These are phyloP conservation scores for Fragum whitleyi DNA, from an alignment of 2,888 invertebrate species.

Conservation along the genomic window DNA sequence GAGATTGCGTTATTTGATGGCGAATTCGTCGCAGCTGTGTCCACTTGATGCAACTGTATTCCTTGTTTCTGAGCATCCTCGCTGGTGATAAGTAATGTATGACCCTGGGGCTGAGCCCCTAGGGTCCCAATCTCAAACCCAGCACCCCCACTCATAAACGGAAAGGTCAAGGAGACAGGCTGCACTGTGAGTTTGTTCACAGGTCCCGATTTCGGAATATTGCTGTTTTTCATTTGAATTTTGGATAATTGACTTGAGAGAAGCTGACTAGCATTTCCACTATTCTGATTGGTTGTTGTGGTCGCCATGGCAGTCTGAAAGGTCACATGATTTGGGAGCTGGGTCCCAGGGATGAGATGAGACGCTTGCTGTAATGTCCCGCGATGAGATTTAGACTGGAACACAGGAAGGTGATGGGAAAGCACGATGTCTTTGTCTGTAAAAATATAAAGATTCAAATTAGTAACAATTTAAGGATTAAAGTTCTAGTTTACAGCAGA, in stretches of 20 bases:
- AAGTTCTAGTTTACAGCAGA: too few relatives aligned
- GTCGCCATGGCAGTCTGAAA: conserved; percentile 51
- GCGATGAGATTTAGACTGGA: conserved; percentile 62
- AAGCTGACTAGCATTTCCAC: conserved; percentile 65
- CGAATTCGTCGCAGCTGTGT: conserved; percentile 50
- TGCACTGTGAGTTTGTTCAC: conserved; percentile 75
- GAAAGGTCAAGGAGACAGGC: conserved; percentile 77
- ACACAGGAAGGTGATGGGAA: conserved; percentile 58
- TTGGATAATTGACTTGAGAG: conserved; percentile 72
- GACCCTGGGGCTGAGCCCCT: conserved; percentile 65
- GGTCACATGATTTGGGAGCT: conserved; percentile 58
- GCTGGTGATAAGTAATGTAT: conserved; percentile 74
- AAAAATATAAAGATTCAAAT: too few relatives aligned
- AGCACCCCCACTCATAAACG: conserved; percentile 67
- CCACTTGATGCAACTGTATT: conserved; percentile 66
- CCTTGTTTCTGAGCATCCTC: conserved; percentile 71
- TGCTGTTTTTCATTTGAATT: conserved; percentile 72
- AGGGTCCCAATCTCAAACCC: conserved; percentile 41
- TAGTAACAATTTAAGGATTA: too few relatives aligned
- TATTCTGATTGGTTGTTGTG: conserved; percentile 54
- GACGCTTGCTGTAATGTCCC: conserved; percentile 46
- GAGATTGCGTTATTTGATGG: conserved; percentile 56
- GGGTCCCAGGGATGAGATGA: conserved; percentile 54
- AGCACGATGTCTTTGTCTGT: conserved; percentile 60
- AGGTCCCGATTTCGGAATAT: conserved; percentile 66